Conservation (phyloP, 23 tunicate genomes). For the Halocynthia roretzi region DNA sequence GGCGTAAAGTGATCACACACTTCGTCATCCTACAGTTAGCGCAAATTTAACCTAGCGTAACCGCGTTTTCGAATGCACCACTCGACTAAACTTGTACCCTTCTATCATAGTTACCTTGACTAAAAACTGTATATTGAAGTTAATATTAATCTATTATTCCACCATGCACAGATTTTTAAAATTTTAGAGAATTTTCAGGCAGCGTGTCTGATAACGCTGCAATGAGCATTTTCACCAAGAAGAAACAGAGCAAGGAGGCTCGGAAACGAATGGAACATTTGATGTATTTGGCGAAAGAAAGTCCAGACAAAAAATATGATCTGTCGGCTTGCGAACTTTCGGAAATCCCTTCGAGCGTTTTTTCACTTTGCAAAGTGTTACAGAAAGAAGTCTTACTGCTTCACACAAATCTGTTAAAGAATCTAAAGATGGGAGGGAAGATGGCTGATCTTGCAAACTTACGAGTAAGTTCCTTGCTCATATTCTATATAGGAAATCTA, state of each 20-base stretch:
- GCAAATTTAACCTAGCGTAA: no score
- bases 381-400: conserved; percentile 61
- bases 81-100: no score
- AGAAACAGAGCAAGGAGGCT: conserved; percentile 93
- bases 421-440: conserved; percentile 65
- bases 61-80: no score
- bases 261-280: conserved; percentile 68
- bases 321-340: conserved; percentile 55
- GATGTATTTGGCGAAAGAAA: conserved; percentile 70
- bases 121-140: no score
- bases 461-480: conserved; percentile 27
- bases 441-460: conserved; percentile 43
- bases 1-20: no score
- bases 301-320: conserved; percentile 77
- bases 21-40: no score
- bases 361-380: conserved; percentile 65
- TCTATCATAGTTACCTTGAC: no score
- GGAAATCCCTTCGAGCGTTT: conserved; percentile 47
- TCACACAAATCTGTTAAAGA: conserved; percentile 64
- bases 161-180: no score
- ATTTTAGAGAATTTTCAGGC: no score
- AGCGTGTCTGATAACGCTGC: no score
- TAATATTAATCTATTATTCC: no score
- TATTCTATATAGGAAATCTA: no score
- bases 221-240: conserved; percentile 59